A percentile compares a stretch with the other conserved stretches of the same genome.
Conservation (phyloP, 2,797 vertebrate species). For the Pantherophis alleghaniensis region DNA sequence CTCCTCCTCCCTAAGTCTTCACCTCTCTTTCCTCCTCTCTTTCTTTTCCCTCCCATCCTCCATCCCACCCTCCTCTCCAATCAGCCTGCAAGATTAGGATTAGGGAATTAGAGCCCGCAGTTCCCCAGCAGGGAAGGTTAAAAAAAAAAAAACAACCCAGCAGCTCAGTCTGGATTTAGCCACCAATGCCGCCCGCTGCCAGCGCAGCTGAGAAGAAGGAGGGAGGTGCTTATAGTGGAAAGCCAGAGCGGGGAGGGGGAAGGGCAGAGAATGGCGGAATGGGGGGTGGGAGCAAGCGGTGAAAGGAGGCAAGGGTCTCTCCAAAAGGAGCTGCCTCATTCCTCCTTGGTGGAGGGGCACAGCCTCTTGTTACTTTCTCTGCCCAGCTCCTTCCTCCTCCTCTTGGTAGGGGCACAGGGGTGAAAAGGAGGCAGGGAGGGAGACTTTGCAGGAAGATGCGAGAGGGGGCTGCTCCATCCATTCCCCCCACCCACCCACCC, state of each 20-base stretch:
- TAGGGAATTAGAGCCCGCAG: not conserved
- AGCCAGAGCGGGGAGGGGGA: too few species aligned
- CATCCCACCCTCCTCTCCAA: not conserved
- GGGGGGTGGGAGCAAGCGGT: too few species aligned
- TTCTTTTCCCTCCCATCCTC: not conserved
- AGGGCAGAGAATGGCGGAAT: not conserved
- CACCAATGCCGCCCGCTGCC: not conserved
- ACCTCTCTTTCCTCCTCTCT: not conserved
- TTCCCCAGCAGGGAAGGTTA: not conserved
- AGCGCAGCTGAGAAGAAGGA: not conserved
- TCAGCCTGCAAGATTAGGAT: not conserved
- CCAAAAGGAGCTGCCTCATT: not conserved
- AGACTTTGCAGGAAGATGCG: not conserved
- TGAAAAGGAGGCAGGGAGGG: not conserved
- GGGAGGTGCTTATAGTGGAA: not conserved
- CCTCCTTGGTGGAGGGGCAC: not conserved
- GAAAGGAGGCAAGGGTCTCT: too few species aligned
- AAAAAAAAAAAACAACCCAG: too few species aligned
- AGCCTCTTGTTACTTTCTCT: not conserved
- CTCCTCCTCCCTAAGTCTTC: not conserved
- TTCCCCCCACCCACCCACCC: not conserved
- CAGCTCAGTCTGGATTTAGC: not conserved
- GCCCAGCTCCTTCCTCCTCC: too few species aligned
- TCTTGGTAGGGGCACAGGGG: not conserved
- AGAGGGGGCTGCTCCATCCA: not conserved